Evolutionary conservation across 2,888 invertebrate genomes (phyloP), one percentile per base, ranked within the genome.

Genomic region (Diarsia brunnea): DNA sequence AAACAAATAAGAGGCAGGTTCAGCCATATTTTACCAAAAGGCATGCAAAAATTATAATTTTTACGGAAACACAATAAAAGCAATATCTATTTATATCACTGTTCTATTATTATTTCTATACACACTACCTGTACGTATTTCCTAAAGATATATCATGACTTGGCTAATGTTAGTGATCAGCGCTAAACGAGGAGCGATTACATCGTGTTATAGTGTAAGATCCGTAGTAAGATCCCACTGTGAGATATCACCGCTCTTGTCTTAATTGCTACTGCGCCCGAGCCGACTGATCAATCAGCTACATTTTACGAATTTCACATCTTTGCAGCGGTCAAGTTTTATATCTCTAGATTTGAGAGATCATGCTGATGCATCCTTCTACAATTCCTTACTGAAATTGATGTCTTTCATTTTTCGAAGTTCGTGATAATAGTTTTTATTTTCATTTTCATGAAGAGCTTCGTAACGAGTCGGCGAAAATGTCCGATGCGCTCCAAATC

Each of bases 191-290:
- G 43, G 3, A 67, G 61, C 49, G 69, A 79, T 81, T 21, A 4
- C 31, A 75, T 79, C 81, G 55, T 14, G 31, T 65, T 55, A 27
- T 27, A 69, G 43, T n/a, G 66, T 4, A 11, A 75, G 79, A 76
- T 79, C 61, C 4, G 67, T 31, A 19, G 66, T 4, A 11, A 75
- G 79, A 76, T 79, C 61, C 4, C 14, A 16, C 14, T 10, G 27
- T 31, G 5, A 75, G 69, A 81, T 75, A 27, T 65, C 43, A 55
- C 51, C 60, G 21, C 43, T 69, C 65, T 55, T 55, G 49, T 55
- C 27, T 24, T 45, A 73, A 45, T 66, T 31, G 69, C 61, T 76
- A 70, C 55, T 79, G 76, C 75, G 21, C 51, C 47, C 27, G 47
- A 68, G 68, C 12, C 11, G 4, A 8, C 24, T 53, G 49, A 61